Evolutionary conservation across 2,113 vertebrate genomes (phyloP).

Genomic region (Sinocyclocheilus grahami): DNA sequence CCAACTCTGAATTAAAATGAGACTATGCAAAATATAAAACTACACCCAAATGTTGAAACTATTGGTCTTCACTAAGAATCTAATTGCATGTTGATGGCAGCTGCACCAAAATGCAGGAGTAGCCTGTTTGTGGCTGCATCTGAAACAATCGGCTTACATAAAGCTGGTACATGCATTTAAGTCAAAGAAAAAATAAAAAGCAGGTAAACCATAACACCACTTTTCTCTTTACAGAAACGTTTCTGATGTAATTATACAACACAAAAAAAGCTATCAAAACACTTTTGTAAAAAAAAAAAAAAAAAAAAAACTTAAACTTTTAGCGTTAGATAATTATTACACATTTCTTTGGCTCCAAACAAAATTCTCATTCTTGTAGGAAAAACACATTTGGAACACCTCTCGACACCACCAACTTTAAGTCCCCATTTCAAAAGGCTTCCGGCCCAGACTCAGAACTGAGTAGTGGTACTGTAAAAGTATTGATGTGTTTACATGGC

Average conservation of each 20-base stretch:
- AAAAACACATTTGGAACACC: slow-evolving; percentile 65
- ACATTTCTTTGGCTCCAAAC: slow-evolving; percentile 29
- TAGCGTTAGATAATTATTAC: slow-evolving; percentile 33
- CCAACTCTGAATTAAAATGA: neutral
- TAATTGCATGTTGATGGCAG: neutral
- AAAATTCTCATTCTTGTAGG: slow-evolving; percentile 46
- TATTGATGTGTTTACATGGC: slow-evolving; percentile 99
- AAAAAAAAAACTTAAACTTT: neutral
- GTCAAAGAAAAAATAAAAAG: slow-evolving; percentile 35
- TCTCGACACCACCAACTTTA: slow-evolving; percentile 83
- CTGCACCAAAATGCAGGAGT: neutral
- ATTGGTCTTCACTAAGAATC: neutral
- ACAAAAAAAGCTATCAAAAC: slow-evolving; percentile 36
- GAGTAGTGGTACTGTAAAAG: slow-evolving; percentile 98
- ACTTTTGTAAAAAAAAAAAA: neutral
- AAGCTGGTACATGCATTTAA: slow-evolving; percentile 54
- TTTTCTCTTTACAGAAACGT: slow-evolving; percentile 40
- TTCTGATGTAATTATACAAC: slow-evolving; percentile 52
- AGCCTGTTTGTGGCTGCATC: slow-evolving; percentile 28
- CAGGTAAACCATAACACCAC: slow-evolving; percentile 46
- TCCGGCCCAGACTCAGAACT: slow-evolving; percentile 88
- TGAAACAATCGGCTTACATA: slow-evolving; percentile 62
- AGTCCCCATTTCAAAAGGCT: slow-evolving; percentile 99
- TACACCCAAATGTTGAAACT: neutral
- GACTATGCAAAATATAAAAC: neutral